A percentile compares a stretch with the other conserved stretches of the same genome.
phyloP scores from a whole-genome alignment of 2,797 vertebrate genomes.

The Acanthurus lineatus region DNA sequence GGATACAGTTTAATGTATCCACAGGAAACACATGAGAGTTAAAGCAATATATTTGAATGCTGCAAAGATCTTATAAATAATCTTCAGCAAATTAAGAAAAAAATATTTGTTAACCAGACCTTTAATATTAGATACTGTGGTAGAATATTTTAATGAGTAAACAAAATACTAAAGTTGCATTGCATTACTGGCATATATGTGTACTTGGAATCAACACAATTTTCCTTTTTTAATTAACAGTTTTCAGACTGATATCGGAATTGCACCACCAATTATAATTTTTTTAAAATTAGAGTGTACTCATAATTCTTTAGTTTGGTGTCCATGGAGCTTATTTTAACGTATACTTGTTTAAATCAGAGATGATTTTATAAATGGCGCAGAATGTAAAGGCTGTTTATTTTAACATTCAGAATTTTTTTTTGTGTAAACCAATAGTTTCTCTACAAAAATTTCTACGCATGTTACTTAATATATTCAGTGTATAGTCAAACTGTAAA shows the following conservation, averaged over 20 bases:
- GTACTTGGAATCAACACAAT: background rate
- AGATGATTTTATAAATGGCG: background rate
- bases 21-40: constrained; percentile 46
- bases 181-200: background rate
- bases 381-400: background rate
- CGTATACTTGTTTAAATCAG: background rate
- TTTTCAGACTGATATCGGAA: background rate
- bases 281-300: background rate
- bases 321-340: background rate
- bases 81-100: no score
- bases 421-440: background rate
- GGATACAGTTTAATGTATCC: constrained; percentile 58
- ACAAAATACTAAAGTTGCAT: background rate
- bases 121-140: no score
- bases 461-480: background rate
- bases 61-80: no score
- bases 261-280: background rate
- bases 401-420: background rate
- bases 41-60: background rate
- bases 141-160: background rate
- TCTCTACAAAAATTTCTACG: background rate
- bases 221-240: background rate
- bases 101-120: background rate
- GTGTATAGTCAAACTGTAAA: background rate
- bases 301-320: background rate